These are phyloP conservation scores for Araneus ventricosus DNA, from an alignment of 1,140 invertebrate species.

Conservation along the genomic window DNA sequence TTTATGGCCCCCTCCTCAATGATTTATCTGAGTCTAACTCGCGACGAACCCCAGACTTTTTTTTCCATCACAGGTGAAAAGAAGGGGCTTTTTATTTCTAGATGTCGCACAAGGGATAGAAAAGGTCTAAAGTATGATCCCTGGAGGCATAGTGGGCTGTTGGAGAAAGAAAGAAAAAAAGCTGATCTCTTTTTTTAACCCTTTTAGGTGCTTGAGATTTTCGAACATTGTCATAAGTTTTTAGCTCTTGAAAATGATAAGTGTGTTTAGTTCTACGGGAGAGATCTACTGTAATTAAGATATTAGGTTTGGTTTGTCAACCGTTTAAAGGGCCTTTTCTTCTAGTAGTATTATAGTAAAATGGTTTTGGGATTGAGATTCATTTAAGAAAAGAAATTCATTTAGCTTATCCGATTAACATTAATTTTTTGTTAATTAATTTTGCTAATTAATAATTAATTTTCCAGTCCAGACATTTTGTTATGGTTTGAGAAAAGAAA, in stretches of 20 bases:
- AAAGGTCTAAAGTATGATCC: neutral
- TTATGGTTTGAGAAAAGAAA: no score
- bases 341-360: no score
- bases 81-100: slow-evolving; percentile 7
- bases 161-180: neutral
- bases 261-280: neutral
- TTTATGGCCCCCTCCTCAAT: slow-evolving; percentile 43
- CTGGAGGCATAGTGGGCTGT: neutral
- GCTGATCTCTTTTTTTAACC: neutral
- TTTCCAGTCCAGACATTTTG: no score
- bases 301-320: no score
- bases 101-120: neutral
- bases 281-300: neutral
- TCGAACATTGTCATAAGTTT: no score
- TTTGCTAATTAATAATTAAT: no score
- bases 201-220: no score
- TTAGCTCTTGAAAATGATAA: neutral
- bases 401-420: no score
- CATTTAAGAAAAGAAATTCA: no score
- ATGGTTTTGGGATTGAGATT: no score
- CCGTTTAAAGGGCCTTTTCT: no score
- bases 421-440: no score
- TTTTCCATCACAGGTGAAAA: slow-evolving; percentile 12
- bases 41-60: neutral
- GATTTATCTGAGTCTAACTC: slow-evolving; percentile 35